These are phyloP conservation scores for Chamaedrilus cognettii DNA, from an alignment of 2,888 invertebrate species.

Conservation along the genomic window DNA sequence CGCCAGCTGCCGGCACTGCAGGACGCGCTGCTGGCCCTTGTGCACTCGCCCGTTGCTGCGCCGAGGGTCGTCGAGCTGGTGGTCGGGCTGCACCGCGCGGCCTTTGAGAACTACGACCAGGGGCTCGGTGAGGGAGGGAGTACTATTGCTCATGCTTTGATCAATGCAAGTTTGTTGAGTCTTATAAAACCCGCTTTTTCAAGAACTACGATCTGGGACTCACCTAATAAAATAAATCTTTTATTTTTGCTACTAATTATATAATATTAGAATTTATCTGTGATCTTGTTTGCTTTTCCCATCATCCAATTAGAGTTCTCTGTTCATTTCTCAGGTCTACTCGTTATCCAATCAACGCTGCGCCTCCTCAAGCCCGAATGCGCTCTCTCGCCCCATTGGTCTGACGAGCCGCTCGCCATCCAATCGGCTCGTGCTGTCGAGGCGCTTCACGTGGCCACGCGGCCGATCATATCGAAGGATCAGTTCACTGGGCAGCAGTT, in stretches of 20 bases:
- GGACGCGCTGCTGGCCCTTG: constrained; percentile 66
- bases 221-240: too few species aligned
- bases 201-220: too few species aligned
- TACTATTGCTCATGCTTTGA: neutral
- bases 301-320: too few species aligned
- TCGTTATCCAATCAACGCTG: constrained; percentile 74
- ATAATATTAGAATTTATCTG: too few species aligned
- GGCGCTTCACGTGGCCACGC: constrained; percentile 56
- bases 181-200: too few species aligned
- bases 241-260: too few species aligned
- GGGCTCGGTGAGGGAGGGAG: constrained; percentile 46
- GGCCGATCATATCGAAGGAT: neutral
- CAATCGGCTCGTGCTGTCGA: constrained; percentile 70
- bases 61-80: constrained; percentile 69
- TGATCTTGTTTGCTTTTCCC: too few species aligned
- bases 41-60: constrained; percentile 79
- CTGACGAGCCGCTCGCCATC: constrained; percentile 68
- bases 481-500: constrained; percentile 10
- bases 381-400: constrained; percentile 75
- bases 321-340: too few species aligned
- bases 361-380: constrained; percentile 79
- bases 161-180: neutral
- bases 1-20: constrained; percentile 66
- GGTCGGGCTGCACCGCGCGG: constrained; percentile 66
- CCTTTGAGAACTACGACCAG: constrained; percentile 59